These are phyloP conservation scores for Synergus laeviventris DNA, from an alignment of 2,888 invertebrate genomes.

Conservation along the genomic window DNA sequence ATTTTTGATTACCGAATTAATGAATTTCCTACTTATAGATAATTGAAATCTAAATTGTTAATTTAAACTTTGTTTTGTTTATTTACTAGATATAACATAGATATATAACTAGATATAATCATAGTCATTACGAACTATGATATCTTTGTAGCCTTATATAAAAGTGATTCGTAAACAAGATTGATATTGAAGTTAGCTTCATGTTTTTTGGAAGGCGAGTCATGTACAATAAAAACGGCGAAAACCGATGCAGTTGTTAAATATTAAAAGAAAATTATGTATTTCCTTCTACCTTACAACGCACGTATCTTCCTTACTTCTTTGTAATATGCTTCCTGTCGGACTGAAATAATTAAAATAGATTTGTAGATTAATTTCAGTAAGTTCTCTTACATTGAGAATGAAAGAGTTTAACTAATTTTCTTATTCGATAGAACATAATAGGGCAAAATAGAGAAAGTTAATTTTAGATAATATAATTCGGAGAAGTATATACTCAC, in stretches of 20 bases:
- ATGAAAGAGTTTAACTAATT: too few species aligned
- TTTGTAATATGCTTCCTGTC: constrained; percentile 80
- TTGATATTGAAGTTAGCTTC: neutral
- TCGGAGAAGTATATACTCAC: constrained; percentile 79
- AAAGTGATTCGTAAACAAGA: neutral
- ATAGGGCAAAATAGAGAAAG: neutral
- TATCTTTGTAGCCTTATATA: neutral
- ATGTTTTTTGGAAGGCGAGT: neutral
- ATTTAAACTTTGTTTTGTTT: constrained; percentile 34
- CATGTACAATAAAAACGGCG: constrained; percentile 8
- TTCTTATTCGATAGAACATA: too few species aligned
- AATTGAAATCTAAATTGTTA: neutral
- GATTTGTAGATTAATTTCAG: constrained; percentile 2
- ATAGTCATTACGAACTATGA: neutral
- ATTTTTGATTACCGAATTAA: neutral
- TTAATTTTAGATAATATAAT: constrained; percentile 18
- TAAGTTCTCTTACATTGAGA: too few species aligned
- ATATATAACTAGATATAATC: too few species aligned
- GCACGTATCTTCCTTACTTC: constrained; percentile 86
- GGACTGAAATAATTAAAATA: constrained; percentile 81
- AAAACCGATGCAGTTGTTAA: constrained; percentile 6
- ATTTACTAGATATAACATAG: constrained; percentile 31
- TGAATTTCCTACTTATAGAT: neutral
- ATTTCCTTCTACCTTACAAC: constrained; percentile 74
- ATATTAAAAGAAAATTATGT: constrained; percentile 67